Percentiles rank a stretch among this genome's conserved stretches.
These are phyloP conservation scores for Prosopocoilus inquinatus DNA, from an alignment of 2,888 invertebrate species.

Conservation along the genomic window DNA sequence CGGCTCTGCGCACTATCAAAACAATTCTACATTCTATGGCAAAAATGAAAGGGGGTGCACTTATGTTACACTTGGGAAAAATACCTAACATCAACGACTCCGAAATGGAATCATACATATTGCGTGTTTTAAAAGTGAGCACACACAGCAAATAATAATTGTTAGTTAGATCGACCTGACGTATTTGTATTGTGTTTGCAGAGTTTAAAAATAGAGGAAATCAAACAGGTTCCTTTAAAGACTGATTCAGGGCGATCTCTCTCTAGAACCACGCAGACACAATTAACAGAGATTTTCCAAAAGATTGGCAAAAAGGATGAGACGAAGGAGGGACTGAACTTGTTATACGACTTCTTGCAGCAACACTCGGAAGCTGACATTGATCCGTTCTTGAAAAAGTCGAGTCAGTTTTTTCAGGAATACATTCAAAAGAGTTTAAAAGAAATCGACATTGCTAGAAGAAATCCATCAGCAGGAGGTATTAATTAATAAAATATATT, in stretches of 20 bases:
- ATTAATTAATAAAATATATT: neutral
- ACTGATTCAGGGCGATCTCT: slow-evolving; percentile 51
- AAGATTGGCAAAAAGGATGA: slow-evolving; percentile 88
- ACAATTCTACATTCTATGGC: slow-evolving; percentile 91
- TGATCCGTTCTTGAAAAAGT: slow-evolving; percentile 79
- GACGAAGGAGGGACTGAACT: slow-evolving; percentile 75
- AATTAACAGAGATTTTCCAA: slow-evolving; percentile 84
- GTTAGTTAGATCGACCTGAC: neutral
- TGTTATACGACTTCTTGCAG: slow-evolving; percentile 76
- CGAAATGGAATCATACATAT: slow-evolving; percentile 82
- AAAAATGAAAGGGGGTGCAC: slow-evolving; percentile 80
- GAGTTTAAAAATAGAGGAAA: slow-evolving; percentile 50
- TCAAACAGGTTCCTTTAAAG: slow-evolving; percentile 47
- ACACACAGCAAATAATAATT: neutral
- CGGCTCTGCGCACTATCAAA: slow-evolving; percentile 89
- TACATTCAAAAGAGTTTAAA: slow-evolving; percentile 78
- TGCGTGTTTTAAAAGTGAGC: slow-evolving; percentile 73
- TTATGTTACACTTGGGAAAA: slow-evolving; percentile 74
- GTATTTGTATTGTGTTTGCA: slow-evolving; percentile 2
- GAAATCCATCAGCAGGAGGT: slow-evolving; percentile 19
- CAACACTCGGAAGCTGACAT: slow-evolving; percentile 83
- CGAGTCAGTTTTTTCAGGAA: slow-evolving; percentile 82
- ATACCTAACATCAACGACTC: slow-evolving; percentile 78
- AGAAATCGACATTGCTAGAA: slow-evolving; percentile 53
- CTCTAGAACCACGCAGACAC: slow-evolving; percentile 80